Percentiles rank a stretch among this genome's conserved stretches.
phyloP scores from a whole-genome alignment of 2,888 invertebrate genomes.

The Drosophila mayaguana region DNA sequence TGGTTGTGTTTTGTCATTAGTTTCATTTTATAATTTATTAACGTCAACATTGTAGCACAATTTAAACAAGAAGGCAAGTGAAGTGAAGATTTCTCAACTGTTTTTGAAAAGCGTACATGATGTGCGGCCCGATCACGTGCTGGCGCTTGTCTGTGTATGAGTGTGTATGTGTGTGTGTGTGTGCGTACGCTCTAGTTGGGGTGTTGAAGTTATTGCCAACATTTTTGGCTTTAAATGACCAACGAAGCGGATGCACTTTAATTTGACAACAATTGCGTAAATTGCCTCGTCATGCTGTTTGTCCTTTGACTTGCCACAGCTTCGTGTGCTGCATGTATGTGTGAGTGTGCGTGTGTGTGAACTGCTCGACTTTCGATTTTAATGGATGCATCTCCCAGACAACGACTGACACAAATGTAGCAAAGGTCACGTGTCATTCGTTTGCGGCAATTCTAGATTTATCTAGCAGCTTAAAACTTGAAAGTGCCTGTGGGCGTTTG shows the following conservation, averaged over 20 bases:
- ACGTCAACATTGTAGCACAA: slow-evolving; percentile 81
- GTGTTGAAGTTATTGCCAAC: slow-evolving; percentile 43
- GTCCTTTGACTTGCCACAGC: slow-evolving; percentile 63
- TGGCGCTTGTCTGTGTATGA: slow-evolving; percentile 10
- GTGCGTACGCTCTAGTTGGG: slow-evolving; percentile 20
- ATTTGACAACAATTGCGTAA: slow-evolving; percentile 83
- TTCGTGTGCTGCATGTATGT: slow-evolving; percentile 10
- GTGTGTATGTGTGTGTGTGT: slow-evolving; percentile 4
- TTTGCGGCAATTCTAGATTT: slow-evolving; percentile 75
- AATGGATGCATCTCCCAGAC: slow-evolving; percentile 44
- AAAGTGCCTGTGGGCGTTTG: slow-evolving; percentile 40
- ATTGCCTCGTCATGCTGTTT: slow-evolving; percentile 75
- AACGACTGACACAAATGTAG: slow-evolving; percentile 84
- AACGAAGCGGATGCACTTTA: slow-evolving; percentile 84
- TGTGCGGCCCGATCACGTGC: slow-evolving; percentile 63
- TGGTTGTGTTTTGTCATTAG: slow-evolving; percentile 81
- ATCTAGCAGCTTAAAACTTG: slow-evolving; percentile 58
- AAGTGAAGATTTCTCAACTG: slow-evolving; percentile 64
- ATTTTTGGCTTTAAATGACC: slow-evolving; percentile 81
- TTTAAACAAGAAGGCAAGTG: slow-evolving; percentile 45
- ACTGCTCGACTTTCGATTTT: slow-evolving; percentile 55
- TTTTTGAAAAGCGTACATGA: slow-evolving; percentile 83
- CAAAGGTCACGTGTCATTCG: slow-evolving; percentile 83
- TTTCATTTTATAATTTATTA: slow-evolving; percentile 84
- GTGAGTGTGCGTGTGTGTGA: slow-evolving; percentile 7